These are phyloP conservation scores for Hyperoplus lanceolatus DNA, from an alignment of 2,797 vertebrate species.

Conservation along the genomic window DNA sequence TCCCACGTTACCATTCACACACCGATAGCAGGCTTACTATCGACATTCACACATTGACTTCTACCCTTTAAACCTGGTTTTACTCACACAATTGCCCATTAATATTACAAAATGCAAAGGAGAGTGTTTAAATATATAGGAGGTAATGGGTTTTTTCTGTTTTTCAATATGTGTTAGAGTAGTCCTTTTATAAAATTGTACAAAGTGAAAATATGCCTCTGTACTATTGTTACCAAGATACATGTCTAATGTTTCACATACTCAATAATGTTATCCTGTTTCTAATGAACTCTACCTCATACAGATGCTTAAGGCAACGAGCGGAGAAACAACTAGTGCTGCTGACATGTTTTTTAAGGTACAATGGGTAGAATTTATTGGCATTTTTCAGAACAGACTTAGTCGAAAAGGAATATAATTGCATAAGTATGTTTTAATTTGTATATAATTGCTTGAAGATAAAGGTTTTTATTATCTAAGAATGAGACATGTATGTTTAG, in stretches of 20 bases:
- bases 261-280: not conserved
- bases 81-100: not conserved
- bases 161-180: not conserved
- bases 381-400: too few relatives aligned
- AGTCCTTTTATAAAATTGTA: not conserved
- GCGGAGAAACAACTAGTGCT: not conserved
- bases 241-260: not conserved
- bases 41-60: too few relatives aligned
- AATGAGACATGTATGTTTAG: too few relatives aligned
- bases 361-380: too few relatives aligned
- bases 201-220: not conserved
- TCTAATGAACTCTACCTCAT: not conserved
- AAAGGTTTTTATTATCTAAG: too few relatives aligned
- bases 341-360: not conserved
- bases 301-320: not conserved
- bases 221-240: not conserved
- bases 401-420: too few relatives aligned
- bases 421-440: too few relatives aligned
- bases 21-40: too few relatives aligned
- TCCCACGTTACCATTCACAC: too few relatives aligned
- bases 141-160: not conserved
- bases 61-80: conserved; percentile 4
- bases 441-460: too few relatives aligned
- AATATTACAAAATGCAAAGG: not conserved
- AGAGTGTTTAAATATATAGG: not conserved